A percentile compares a stretch with the other conserved stretches of the same genome.
Conservation (phyloP, 2,888 invertebrate species). For the Dioctria rufipes region DNA sequence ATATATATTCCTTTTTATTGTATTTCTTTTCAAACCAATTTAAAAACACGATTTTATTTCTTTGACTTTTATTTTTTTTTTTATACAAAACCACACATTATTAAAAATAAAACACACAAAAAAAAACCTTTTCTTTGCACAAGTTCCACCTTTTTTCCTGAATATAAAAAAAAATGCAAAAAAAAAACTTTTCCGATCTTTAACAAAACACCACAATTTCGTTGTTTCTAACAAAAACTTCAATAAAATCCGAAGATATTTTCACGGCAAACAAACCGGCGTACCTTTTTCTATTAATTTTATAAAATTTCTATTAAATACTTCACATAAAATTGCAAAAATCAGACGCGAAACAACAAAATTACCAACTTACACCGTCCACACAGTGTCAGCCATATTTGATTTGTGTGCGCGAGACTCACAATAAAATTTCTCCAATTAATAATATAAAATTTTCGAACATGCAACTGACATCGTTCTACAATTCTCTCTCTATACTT, state of each 20-base stretch:
- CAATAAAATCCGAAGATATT: conserved; percentile 1
- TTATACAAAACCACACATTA: conserved; percentile 31
- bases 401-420: conserved; percentile 49
- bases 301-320: conserved; percentile 26
- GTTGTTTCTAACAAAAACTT: conserved; percentile 44
- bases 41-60: conserved; percentile 18
- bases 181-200: conserved; percentile 18
- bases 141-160: conserved; percentile 45
- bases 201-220: conserved; percentile 18
- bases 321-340: conserved; percentile 41
- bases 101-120: background rate
- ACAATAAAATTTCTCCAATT: background rate
- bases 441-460: conserved; percentile 1
- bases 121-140: conserved; percentile 19
- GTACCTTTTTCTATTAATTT: background rate
- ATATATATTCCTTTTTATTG: background rate
- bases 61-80: background rate
- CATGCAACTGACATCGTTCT: background rate
- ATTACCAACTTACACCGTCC: conserved; percentile 32
- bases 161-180: background rate
- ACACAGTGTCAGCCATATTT: conserved; percentile 48
- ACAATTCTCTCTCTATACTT: background rate
- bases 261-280: conserved; percentile 13
- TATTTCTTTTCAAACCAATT: background rate
- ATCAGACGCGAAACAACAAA: conserved; percentile 47